A percentile compares a stretch with the other conserved stretches of the same genome.
Evolutionary conservation across 2,888 invertebrate genomes (phyloP).

Genomic region (Orchesellides sinensis): DNA sequence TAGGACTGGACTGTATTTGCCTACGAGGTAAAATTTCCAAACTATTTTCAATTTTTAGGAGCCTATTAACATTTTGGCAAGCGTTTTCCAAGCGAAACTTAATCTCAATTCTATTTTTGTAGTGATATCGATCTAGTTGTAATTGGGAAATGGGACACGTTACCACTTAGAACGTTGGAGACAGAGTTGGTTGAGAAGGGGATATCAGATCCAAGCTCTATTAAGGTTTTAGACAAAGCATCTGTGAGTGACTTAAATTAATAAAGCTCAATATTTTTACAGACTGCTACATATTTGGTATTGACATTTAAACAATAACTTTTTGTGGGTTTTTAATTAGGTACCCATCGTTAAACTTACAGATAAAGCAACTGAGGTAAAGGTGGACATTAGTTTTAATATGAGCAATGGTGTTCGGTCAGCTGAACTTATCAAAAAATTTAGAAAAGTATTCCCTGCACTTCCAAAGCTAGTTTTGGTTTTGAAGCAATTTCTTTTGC

Average conservation of each 20-base stretch:
- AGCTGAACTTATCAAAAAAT: conserved; percentile 95
- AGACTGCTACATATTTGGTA: conserved; percentile 9
- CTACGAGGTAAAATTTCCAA: conserved; percentile 85
- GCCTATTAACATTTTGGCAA: background rate
- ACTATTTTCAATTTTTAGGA: conserved; percentile 23
- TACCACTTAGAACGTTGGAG: conserved; percentile 94
- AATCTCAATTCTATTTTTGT: too few relatives aligned
- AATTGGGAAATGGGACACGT: conserved; percentile 89
- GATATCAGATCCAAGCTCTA: conserved; percentile 91
- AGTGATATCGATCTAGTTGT: conserved; percentile 88
- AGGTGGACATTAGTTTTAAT: conserved; percentile 99
- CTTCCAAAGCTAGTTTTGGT: conserved; percentile 97
- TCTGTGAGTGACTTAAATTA: conserved; percentile 85
- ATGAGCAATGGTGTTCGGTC: conserved; percentile 98
- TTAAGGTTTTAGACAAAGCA: conserved; percentile 98
- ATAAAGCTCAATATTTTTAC: conserved; percentile 26
- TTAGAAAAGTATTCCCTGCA: conserved; percentile 91
- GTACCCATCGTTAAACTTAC: conserved; percentile 98
- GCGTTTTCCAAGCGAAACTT: too few relatives aligned
- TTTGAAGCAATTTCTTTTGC: conserved; percentile 97
- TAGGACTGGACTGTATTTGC: conserved; percentile 97
- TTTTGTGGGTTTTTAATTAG: conserved; percentile 76
- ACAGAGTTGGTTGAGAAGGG: conserved; percentile 92
- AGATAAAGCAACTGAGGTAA: conserved; percentile 90
- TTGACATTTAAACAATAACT: conserved; percentile 1